Percentiles rank a stretch among this genome's conserved stretches.
Evolutionary conservation across 2,113 vertebrate species (phyloP).

Genomic region (Pyxicephalus adspersus): DNA sequence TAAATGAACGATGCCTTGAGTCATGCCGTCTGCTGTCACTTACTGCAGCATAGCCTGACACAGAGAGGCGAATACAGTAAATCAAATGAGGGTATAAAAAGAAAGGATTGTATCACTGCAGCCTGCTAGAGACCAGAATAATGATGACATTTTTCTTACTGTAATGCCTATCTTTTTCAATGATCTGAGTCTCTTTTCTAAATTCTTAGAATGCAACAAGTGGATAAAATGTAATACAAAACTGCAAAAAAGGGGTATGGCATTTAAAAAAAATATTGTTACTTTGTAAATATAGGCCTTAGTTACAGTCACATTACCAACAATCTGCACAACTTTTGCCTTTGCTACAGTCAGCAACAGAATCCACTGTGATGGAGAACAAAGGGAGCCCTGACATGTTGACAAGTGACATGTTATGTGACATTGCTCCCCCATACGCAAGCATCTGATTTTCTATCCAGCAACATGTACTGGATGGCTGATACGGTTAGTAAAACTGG

Average conservation of each 20-base stretch:
- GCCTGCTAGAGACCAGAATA: background rate
- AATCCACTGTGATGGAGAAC: too few species aligned
- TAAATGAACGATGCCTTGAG: background rate
- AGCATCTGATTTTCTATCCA: too few species aligned
- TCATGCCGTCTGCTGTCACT: background rate
- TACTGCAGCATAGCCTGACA: too few species aligned
- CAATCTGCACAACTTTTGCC: too few species aligned
- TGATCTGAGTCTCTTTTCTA: background rate
- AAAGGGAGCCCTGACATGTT: too few species aligned
- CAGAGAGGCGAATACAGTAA: background rate
- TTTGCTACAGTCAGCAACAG: too few species aligned
- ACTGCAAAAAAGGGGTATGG: background rate
- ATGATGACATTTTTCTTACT: constrained; percentile 2
- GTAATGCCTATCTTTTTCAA: background rate
- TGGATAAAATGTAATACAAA: background rate
- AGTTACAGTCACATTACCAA: too few species aligned
- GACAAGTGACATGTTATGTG: too few species aligned
- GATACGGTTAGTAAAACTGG: too few species aligned
- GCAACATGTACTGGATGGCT: too few species aligned
- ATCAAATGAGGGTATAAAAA: background rate
- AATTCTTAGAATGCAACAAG: background rate
- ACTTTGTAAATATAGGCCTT: too few species aligned
- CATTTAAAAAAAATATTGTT: background rate
- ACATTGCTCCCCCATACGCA: too few species aligned
- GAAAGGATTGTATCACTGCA: background rate